Conservation (phyloP, 2,113 vertebrate species). For the Boulengeromyrus knoepffleri region DNA sequence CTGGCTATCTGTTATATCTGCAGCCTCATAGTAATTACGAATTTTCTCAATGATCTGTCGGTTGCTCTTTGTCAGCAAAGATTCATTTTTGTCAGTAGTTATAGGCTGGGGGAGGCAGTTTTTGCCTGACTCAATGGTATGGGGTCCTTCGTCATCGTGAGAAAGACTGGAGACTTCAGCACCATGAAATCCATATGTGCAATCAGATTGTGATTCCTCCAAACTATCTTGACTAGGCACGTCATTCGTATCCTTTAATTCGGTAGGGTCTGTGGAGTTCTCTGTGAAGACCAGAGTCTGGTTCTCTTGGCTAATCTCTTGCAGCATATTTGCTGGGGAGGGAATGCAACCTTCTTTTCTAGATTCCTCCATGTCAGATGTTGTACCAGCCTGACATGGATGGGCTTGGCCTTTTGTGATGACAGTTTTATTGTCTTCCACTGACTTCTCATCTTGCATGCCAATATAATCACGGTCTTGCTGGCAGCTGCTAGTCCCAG, state of each 20-base stretch:
- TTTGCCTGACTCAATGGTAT: neutral
- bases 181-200: neutral
- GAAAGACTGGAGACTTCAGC: neutral
- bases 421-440: constrained; percentile 17
- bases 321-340: constrained; percentile 36
- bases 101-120: neutral
- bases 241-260: neutral
- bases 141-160: neutral
- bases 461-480: neutral
- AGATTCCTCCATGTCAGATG: constrained; percentile 36
- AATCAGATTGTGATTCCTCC: neutral
- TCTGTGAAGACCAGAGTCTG: neutral
- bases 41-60: constrained; percentile 70
- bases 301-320: constrained; percentile 23
- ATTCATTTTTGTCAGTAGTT: constrained; percentile 20
- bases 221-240: neutral
- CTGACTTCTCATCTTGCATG: neutral
- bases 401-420: neutral
- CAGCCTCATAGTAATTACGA: constrained; percentile 65
- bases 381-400: constrained; percentile 30
- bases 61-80: constrained; percentile 41
- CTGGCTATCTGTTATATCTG: constrained; percentile 38
- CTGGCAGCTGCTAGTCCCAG: neutral
- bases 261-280: neutral
- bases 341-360: constrained; percentile 29